Evolutionary conservation across 2,113 vertebrate species (phyloP), one percentile per base, ranked within the genome.

Genomic region (Ahaetulla prasina): DNA sequence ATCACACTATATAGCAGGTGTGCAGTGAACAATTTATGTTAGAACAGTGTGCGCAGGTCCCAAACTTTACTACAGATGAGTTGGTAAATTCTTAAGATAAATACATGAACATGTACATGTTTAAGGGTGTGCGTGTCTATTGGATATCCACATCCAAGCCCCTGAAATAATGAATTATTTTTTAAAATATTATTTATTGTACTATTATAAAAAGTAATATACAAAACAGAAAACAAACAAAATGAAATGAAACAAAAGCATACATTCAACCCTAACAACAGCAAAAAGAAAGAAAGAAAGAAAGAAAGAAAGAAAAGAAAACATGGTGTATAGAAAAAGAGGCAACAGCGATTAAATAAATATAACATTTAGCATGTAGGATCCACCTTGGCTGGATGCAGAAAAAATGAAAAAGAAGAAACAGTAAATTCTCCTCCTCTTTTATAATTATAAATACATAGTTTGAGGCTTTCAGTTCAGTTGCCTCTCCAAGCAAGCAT

Each of bases 291-390:
- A 16, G 6, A 6, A 16, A n/a, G 7, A 0, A 2, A 16, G 6
- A 6, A 16, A n/a, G 7, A 0, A 2, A 16, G 6, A 6, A 16
- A n/a, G n/a, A 16, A 0, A 2, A 16, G 6, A 6, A 16, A n/a
- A 68, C 18, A 3, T 60, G 12, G 63, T 68, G 63, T n/a, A 68
- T 4, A 68, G n/a, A 68, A 68, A 68, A 16, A n/a, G 63, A n/a
- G 2, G 0, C 6, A 2, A 1, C 11, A 14, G 14, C 16, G 63
- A 16, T n/a, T n/a, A 68, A 68, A 68, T 68, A 68, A 35, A 68
- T 35, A 16, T 68, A 68, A 68, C 12, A 68, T 35, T 68, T 68
- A 68, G 30, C 30, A 16, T 68, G 12, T n/a, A 68, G 60, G 2
- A n/a, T 68, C 12, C 30, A 68, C 30, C 60, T 0, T 35, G 30